Base-by-base conservation (phyloP, 2,797 vertebrate species). In the Gobionotothen gibberifrons region DNA sequence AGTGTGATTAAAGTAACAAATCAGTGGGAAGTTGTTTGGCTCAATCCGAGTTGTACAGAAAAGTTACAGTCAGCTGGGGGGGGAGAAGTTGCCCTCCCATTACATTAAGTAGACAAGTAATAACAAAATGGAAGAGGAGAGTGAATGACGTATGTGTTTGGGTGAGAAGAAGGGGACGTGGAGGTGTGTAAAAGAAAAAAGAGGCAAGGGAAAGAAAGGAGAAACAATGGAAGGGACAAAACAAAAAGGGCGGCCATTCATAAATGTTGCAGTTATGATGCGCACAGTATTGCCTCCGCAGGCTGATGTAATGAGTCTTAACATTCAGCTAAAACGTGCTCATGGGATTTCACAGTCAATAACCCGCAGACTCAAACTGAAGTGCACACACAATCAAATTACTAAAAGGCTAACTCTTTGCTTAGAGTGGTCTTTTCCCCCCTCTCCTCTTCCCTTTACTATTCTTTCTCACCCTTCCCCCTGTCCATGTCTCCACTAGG, bases 1-100 rank as follows among this genome's bases (percentile, higher is more conserved):
- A 0, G 54, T 57, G 82, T 74, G 84, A 90, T 89, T 91, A 83
- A 81, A 85, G 60, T 44, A 78, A 79, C 76, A 80, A 72, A 83
- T 87, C 70, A 61, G 78, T 60, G 46, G 49, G 9, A 65, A 76
- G 78, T 74, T 54, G 51, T 74, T 58, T 78, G 80, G 79, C 78
- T 61, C 5, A 6, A 42, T 55, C 79, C 57, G 39, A 80, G 63
- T 26, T 72, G 43, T 9, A 57, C 1, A 42, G 70, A 78, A 66
- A 84, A 72, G 69, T 80, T 72, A 59, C 53, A 70, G 74, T 79
- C 65, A 65, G 66, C 68, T 0, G 10, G 26, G 26, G 26, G n/a
- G 26, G 57, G 59, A 64, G 43, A 72, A 72, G 61, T 52, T 15
- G 44, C 39, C 55, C 62, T 69, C 58, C 21, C 19, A 81, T 87